Evolutionary conservation across 2,888 invertebrate genomes (phyloP).

Genomic region (Agrilus mali): DNA sequence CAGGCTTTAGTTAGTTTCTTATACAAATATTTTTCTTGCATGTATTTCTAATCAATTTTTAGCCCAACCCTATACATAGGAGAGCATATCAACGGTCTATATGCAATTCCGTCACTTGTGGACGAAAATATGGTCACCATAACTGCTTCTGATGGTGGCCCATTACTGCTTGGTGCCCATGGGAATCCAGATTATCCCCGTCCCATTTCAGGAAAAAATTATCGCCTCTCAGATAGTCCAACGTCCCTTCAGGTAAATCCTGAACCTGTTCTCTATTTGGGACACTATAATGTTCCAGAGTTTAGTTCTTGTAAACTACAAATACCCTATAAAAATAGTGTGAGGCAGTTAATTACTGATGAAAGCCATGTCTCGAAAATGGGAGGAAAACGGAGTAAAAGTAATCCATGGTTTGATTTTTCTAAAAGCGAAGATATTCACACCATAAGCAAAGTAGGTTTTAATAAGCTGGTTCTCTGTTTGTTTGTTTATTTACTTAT

Average conservation of each 20-base stretch:
- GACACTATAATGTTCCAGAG: conserved; percentile 62
- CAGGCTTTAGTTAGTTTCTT: conserved; percentile 38
- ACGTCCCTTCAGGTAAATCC: no score
- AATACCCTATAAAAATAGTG: conserved; percentile 24
- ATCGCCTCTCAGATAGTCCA: conserved; percentile 16
- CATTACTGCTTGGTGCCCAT: conserved; percentile 66
- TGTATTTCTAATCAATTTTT: conserved; percentile 25
- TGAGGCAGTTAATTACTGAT: conserved; percentile 25
- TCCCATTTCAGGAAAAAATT: conserved; percentile 28
- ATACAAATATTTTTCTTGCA: neutral
- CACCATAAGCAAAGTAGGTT: neutral
- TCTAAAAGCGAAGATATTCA: neutral
- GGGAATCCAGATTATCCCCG: conserved; percentile 22
- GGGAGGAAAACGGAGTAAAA: conserved; percentile 35
- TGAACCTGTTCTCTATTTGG: conserved; percentile 35
- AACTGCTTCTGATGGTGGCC: conserved; percentile 53
- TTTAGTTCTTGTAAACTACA: conserved; percentile 32
- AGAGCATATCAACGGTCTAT: conserved; percentile 73
- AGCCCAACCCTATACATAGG: conserved; percentile 90
- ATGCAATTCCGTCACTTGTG: conserved; percentile 84
- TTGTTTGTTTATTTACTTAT: neutral
- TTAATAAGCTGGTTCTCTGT: no score
- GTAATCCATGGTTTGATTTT: conserved; percentile 29
- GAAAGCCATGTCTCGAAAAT: conserved; percentile 26
- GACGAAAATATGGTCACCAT: conserved; percentile 83